Base-by-base conservation (phyloP, 2,888 invertebrate genomes). In the Andrena flavipes region DNA sequence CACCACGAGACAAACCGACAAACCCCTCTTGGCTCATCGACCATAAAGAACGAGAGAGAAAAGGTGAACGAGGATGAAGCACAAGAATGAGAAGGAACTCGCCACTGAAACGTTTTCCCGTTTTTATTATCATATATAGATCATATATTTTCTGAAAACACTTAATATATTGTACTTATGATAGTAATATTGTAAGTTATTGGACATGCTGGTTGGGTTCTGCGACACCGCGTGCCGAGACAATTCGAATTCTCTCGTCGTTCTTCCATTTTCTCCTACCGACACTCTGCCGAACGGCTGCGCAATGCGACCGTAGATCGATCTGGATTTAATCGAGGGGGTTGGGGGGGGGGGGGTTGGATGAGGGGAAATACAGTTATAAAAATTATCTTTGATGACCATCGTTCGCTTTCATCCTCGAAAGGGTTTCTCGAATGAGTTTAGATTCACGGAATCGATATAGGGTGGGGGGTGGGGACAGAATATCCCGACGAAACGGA, bases 41-140 rank as follows among this genome's bases (percentile, higher is more conserved):
- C 26, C 23, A 4, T 1, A 33, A 3, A 54, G 48, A 16, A 5
- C 20, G 51, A 29, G 35, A 69, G 42, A 69, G 42, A 62, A 51
- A 71, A 73, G 72, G 64, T 51, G 72, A 82, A 83, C 65, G 69
- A 82, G 64, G 64, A 69, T 77, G 73, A 51, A 81, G 68, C 76
- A 74, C 83, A 82, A 69, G 13, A 79, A 76, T 76, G 35, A 79
- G 4, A 42, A 79, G 29, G 29, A 86, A 89, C 79, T 75, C 80
- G 65, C n/a, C 59, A 65, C 71, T 85, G 83, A 89, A 90, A 90
- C 87, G 84, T 91, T 91, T 91, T 89, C 85, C 87, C 71, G 84
- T 89, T 91, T 92, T 92, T 92, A 92, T 92, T 92, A 92, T 92
- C 92, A 92, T 92, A 91, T 92, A 92, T 91, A 91, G 91, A 92